Evolutionary conservation across 2,797 vertebrate species (phyloP).

Genomic region (Benthosema pterotum): DNA sequence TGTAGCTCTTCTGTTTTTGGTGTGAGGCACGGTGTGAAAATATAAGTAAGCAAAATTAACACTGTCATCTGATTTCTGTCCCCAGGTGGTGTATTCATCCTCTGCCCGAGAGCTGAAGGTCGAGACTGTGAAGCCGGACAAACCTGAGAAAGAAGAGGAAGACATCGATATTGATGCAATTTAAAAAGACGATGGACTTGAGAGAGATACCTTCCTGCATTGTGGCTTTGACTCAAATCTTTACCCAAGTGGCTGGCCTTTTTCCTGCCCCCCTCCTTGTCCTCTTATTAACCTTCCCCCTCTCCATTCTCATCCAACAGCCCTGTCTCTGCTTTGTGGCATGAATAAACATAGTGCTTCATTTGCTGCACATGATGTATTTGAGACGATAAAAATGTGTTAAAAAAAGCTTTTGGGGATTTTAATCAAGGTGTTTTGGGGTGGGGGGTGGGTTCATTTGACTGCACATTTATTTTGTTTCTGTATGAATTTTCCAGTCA

Average conservation of each 20-base stretch:
- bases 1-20: too few relatives aligned
- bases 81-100: slow-evolving; percentile 94
- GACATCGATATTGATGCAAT: slow-evolving; percentile 99
- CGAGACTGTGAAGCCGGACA: slow-evolving; percentile 90
- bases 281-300: slow-evolving; percentile 12
- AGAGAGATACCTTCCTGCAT: slow-evolving; percentile 54
- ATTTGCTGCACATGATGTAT: slow-evolving; percentile 65
- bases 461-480: slow-evolving; percentile 66
- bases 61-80: not conserved
- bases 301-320: not conserved
- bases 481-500: slow-evolving; percentile 75
- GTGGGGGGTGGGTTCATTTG: slow-evolving; percentile 51
- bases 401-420: slow-evolving; percentile 56
- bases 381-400: too few relatives aligned
- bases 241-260: slow-evolving; percentile 51
- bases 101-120: slow-evolving; percentile 93
- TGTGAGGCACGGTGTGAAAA: too few relatives aligned
- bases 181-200: slow-evolving; percentile 80
- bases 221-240: slow-evolving; percentile 67
- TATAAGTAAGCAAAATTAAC: too few relatives aligned
- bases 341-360: slow-evolving; percentile 75
- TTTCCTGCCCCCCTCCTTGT: slow-evolving; percentile 5
- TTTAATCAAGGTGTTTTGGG: slow-evolving; percentile 66
- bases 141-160: slow-evolving; percentile 87
- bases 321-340: slow-evolving; percentile 61